Evolutionary conservation across 2,888 invertebrate genomes (phyloP).

Genomic region (Parapristionchus giblindavisi): DNA sequence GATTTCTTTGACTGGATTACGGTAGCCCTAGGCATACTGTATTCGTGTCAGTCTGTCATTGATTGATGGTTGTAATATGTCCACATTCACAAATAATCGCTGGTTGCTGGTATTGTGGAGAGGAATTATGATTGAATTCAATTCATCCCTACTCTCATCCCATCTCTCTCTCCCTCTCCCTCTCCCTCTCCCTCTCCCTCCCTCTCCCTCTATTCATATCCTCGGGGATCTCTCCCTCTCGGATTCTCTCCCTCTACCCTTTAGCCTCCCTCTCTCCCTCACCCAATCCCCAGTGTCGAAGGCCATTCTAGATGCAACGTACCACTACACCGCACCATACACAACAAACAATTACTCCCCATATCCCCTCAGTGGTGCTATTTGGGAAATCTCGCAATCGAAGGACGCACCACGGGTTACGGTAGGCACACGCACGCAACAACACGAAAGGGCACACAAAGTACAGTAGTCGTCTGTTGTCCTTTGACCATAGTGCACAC

Average conservation of each 20-base stretch:
- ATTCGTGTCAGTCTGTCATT: not conserved
- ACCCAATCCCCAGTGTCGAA: not conserved
- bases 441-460: not conserved
- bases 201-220: not conserved
- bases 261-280: not conserved
- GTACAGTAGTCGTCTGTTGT: not conserved
- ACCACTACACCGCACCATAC: not conserved
- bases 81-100: not conserved
- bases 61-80: not conserved
- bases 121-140: too few relatives aligned
- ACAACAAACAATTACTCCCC: not conserved
- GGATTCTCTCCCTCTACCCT: not conserved
- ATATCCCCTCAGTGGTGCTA: too few relatives aligned
- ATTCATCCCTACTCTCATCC: not conserved
- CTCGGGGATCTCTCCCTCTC: not conserved
- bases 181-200: not conserved
- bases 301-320: not conserved
- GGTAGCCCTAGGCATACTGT: not conserved
- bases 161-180: slow-evolving; percentile 14
- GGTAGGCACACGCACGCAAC: not conserved
- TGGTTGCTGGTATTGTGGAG: not conserved
- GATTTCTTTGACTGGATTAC: too few relatives aligned
- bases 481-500: not conserved
- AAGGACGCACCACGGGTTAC: too few relatives aligned
- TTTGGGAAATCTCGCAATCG: too few relatives aligned